Conservation (phyloP, 1,140 invertebrate species). For the Anadara kagoshimensis region DNA sequence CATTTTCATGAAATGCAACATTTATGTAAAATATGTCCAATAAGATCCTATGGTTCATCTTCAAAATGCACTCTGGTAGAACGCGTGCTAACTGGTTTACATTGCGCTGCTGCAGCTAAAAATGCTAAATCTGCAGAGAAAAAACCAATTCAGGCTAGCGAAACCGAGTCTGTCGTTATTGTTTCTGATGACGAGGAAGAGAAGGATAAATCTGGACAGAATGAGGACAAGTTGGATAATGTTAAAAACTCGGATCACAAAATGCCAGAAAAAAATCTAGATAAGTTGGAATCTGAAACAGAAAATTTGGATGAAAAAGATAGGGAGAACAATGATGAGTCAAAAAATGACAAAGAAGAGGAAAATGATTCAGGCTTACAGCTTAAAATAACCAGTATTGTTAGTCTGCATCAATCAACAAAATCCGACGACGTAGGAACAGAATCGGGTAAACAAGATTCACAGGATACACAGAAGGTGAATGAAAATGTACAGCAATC, state of each 20-base stretch:
- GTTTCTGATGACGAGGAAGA: conserved; percentile 35
- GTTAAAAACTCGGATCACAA: background rate
- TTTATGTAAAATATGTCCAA: conserved; percentile 31
- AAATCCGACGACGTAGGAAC: too few species aligned
- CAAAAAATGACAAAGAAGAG: too few species aligned
- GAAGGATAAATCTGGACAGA: background rate
- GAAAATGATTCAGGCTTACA: too few species aligned
- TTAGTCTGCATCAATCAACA: too few species aligned
- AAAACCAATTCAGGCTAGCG: background rate
- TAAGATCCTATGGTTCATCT: background rate
- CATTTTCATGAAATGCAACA: conserved; percentile 31
- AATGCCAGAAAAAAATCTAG: background rate
- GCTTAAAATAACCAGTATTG: too few species aligned
- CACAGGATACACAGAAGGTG: too few species aligned
- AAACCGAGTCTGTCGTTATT: conserved; percentile 8
- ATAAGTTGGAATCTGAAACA: background rate
- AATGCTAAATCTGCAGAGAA: background rate
- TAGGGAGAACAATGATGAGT: background rate
- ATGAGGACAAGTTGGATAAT: background rate
- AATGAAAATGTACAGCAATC: too few species aligned
- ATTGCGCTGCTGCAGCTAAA: conserved; percentile 1
- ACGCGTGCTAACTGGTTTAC: conserved; percentile 22
- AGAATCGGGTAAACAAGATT: too few species aligned
- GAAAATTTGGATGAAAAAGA: background rate
- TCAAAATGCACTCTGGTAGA: conserved; percentile 17